Percentiles rank a stretch among this genome's conserved stretches.
These are phyloP conservation scores for Henricia sp. DNA, from an alignment of 53 echinoderm and acorn worm species.

Conservation along the genomic window DNA sequence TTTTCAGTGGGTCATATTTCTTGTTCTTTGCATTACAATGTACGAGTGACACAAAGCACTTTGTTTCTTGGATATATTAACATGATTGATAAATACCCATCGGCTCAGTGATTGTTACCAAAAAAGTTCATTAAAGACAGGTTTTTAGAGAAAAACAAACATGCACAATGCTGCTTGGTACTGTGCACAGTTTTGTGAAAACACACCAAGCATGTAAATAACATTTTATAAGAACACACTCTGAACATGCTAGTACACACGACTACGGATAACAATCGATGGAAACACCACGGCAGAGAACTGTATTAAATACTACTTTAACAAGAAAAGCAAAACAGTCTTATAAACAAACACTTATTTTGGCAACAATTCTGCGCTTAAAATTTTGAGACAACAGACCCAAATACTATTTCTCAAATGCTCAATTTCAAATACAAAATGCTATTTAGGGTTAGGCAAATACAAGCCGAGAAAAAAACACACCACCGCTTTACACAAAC, in stretches of 20 bases:
- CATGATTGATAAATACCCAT: conserved; percentile 8
- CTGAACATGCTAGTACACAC: conserved; percentile 51
- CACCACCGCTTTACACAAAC: too few relatives aligned
- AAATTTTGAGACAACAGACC: conserved; percentile 29
- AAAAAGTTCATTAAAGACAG: too few relatives aligned
- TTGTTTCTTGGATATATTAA: conserved; percentile 24
- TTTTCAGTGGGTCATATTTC: too few relatives aligned
- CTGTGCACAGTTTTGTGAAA: conserved; percentile 14
- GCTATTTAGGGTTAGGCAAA: neutral
- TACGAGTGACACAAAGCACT: conserved; percentile 17
- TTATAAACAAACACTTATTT: conserved; percentile 38
- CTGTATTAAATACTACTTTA: conserved; percentile 35
- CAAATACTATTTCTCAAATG: conserved; percentile 23
- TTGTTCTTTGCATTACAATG: too few relatives aligned
- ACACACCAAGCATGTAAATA: conserved; percentile 52
- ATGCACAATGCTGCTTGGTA: neutral
- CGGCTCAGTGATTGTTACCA: too few relatives aligned
- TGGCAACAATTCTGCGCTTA: neutral
- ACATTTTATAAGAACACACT: conserved; percentile 43
- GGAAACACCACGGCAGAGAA: conserved; percentile 43
- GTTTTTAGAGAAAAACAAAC: neutral
- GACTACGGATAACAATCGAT: conserved; percentile 13
- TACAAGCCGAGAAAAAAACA: conserved; percentile 14
- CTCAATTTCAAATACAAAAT: neutral
- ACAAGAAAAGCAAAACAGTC: conserved; percentile 41